Percentiles rank a stretch among this genome's conserved stretches.
Evolutionary conservation across 2,797 vertebrate genomes (phyloP).

Genomic region (Gadopsis marmoratus): DNA sequence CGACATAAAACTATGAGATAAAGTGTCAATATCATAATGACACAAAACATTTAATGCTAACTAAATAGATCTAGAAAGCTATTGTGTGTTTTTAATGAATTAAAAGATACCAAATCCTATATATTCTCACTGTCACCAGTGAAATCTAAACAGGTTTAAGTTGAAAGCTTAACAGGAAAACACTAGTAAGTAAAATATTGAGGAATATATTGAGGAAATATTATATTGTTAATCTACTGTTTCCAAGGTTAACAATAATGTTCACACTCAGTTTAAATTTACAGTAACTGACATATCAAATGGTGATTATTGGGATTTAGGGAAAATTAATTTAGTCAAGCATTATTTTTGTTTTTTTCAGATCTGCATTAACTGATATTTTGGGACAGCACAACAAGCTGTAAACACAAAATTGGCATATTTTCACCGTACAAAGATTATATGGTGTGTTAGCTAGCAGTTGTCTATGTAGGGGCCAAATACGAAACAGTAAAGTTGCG

Average conservation of each 20-base stretch:
- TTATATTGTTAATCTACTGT: background rate
- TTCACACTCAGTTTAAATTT: background rate
- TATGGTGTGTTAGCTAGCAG: background rate
- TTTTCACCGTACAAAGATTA: background rate
- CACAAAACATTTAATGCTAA: background rate
- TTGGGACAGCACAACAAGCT: background rate
- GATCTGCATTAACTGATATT: background rate
- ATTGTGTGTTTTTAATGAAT: slow-evolving; percentile 8
- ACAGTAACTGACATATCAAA: background rate
- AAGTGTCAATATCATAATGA: background rate
- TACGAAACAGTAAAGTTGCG: background rate
- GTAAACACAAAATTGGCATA: background rate
- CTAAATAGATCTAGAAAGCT: background rate
- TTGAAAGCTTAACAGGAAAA: background rate
- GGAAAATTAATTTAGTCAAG: too few relatives aligned
- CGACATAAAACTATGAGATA: background rate
- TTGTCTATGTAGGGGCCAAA: background rate
- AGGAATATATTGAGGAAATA: background rate
- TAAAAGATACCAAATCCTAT: background rate
- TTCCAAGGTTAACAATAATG: background rate
- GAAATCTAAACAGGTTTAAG: background rate
- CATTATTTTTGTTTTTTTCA: too few relatives aligned
- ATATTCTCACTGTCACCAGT: background rate
- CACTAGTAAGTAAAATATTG: background rate
- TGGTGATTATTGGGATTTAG: background rate